Base-by-base conservation (phyloP, 2,797 vertebrate genomes). In the Danio jaintianensis region DNA sequence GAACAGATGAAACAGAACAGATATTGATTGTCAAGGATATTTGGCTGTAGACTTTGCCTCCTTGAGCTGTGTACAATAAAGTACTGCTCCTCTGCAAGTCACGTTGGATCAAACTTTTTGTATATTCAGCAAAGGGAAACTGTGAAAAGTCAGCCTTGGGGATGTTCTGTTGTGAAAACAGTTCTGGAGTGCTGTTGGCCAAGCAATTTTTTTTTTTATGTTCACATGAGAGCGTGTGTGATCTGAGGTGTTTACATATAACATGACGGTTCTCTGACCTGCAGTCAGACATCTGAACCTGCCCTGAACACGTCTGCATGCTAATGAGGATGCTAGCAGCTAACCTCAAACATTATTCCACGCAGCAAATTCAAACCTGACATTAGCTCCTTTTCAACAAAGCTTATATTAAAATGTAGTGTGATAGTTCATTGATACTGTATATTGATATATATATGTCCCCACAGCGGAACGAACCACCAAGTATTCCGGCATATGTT, bases 231-330 rank as follows among this genome's bases (percentile, higher is more conserved):
- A 52, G 22, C 38, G 43, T 63, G 40, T 63, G 50, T 71, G 58
- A 56, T 36, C 61, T 62, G 56, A 67, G 47, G 47, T 73, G 76
- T 76, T 81, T 86, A 78, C 62, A 73, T 56, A 77, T 45, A 74
- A 80, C 55, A 69, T 73, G 42, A 80, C 76, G 68, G 64, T 52
- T 63, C 1, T 18, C 1, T 82, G 63, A 82, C 79, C 82, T 77
- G 18, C 18, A 63, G 68, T 50, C 50, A 22, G 22, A 48, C 59
- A 61, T 75, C 40, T 61, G 45, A 64, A 64, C 75, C 67, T 22
- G 56, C 56, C n/a, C 68, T 15, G 29, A 82, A 67, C 72, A 50
- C 4, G 48, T 73, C 58, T 72, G 68, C 61, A 29, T 77, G 75
- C 18, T 55, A 82, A 70, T 75, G 75, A 81, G 20, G 52, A 42